phyloP scores from a whole-genome alignment of 2,888 invertebrate species.

The Hydroisotoma schaefferi region DNA sequence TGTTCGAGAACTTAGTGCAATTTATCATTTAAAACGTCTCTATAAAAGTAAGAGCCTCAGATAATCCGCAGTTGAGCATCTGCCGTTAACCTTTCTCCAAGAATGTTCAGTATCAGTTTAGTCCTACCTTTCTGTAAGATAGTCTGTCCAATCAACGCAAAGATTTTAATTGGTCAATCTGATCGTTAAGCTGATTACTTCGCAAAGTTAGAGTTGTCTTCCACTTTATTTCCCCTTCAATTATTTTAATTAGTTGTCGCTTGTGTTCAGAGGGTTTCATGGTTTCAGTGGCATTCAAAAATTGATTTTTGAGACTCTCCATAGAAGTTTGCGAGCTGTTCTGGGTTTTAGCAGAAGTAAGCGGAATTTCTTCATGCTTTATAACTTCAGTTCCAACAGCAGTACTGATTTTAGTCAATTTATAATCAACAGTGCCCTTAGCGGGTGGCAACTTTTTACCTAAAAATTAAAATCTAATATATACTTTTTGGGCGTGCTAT shows the following conservation, averaged over 20 bases:
- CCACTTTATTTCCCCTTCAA: constrained; percentile 71
- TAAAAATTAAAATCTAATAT: constrained; percentile 52
- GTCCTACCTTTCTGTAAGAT: constrained; percentile 82
- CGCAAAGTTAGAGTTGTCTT: constrained; percentile 35
- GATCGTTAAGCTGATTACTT: constrained; percentile 80
- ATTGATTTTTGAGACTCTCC: constrained; percentile 81
- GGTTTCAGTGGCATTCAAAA: constrained; percentile 74
- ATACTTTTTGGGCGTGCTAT: background rate
- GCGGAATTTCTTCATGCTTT: constrained; percentile 73
- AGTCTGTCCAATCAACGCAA: constrained; percentile 86
- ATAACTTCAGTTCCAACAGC: constrained; percentile 54
- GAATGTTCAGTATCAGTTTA: constrained; percentile 70
- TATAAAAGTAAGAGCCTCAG: constrained; percentile 42
- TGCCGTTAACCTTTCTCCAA: constrained; percentile 44
- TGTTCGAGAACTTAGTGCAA: too few relatives aligned
- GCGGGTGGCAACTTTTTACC: constrained; percentile 77
- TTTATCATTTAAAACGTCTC: too few relatives aligned
- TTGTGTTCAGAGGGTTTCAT: constrained; percentile 79
- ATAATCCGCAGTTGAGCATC: constrained; percentile 44
- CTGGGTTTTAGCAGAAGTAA: constrained; percentile 76
- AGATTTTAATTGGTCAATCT: constrained; percentile 84
- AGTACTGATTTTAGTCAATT: constrained; percentile 72
- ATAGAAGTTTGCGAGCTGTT: constrained; percentile 81
- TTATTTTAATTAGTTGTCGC: constrained; percentile 67
- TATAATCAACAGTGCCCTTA: constrained; percentile 88